phyloP scores from a whole-genome alignment of 1,140 invertebrate species.

The Calycopis cecrops region DNA sequence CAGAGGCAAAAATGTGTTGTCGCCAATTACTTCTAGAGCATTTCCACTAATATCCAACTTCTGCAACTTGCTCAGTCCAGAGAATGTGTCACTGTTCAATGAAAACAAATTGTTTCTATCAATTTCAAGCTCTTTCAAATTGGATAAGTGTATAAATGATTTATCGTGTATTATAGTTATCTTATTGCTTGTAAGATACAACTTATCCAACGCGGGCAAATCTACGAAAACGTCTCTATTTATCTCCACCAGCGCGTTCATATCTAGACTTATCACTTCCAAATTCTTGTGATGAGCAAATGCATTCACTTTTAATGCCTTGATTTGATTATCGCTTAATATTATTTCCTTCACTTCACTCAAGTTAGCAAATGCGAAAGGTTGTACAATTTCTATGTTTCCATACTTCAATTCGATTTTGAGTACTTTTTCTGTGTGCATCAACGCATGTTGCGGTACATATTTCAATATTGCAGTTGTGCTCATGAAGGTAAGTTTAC shows the following conservation, averaged over 20 bases:
- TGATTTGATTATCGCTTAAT: conserved; percentile 81
- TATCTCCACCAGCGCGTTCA: conserved; percentile 82
- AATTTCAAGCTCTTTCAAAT: conserved; percentile 81
- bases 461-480: conserved; percentile 78
- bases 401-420: conserved; percentile 82
- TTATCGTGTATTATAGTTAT: conserved; percentile 82
- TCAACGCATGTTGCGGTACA: conserved; percentile 80
- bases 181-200: conserved; percentile 83
- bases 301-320: conserved; percentile 76
- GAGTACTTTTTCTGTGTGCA: conserved; percentile 77
- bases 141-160: conserved; percentile 80
- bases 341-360: conserved; percentile 80
- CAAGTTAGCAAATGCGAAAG: conserved; percentile 83
- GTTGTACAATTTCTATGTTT: conserved; percentile 78
- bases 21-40: conserved; percentile 81
- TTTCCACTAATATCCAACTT: conserved; percentile 82
- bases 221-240: conserved; percentile 83
- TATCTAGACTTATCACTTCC: conserved; percentile 78
- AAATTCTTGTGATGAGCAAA: conserved; percentile 81
- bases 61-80: conserved; percentile 79
- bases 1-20: conserved; percentile 84
- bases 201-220: conserved; percentile 78
- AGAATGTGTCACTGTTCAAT: conserved; percentile 82
- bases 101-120: conserved; percentile 81
- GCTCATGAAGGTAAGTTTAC: conserved; percentile 79